A percentile compares a stretch with the other conserved stretches of the same genome.
These are phyloP conservation scores for Plutella xylostella DNA, from an alignment of 2,888 invertebrate genomes.

Conservation along the genomic window DNA sequence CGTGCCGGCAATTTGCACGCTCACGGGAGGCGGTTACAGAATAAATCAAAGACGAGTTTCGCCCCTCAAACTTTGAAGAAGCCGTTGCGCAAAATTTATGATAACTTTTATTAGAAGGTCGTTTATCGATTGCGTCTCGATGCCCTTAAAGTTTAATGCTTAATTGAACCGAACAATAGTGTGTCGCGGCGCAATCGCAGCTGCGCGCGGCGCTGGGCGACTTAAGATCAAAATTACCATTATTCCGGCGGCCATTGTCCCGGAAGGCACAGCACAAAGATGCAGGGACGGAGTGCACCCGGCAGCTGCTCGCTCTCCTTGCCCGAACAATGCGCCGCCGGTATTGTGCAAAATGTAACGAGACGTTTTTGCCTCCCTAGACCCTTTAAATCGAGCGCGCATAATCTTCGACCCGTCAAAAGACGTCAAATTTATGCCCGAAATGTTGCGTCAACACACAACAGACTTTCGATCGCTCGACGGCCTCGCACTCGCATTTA, in stretches of 20 bases:
- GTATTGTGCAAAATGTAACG: constrained; percentile 65
- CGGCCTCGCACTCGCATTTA: too few species aligned
- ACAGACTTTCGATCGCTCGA: too few species aligned
- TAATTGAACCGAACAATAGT: constrained; percentile 29
- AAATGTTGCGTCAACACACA: background rate
- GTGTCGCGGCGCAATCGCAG: constrained; percentile 43
- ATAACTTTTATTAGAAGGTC: too few species aligned
- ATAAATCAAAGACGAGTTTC: too few species aligned
- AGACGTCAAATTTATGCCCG: constrained; percentile 14
- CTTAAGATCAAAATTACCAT: constrained; percentile 70
- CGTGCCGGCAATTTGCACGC: background rate
- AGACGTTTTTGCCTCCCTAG: constrained; percentile 29
- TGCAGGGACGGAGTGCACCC: constrained; percentile 62
- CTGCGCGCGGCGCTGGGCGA: constrained; percentile 61
- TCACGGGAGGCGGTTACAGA: too few species aligned
- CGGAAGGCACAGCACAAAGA: constrained; percentile 47
- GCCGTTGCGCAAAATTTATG: too few species aligned
- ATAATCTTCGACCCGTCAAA: too few species aligned
- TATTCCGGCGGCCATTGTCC: constrained; percentile 51
- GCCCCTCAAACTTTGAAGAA: too few species aligned
- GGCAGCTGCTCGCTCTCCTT: constrained; percentile 65
- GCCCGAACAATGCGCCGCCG: constrained; percentile 46
- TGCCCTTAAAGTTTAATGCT: constrained; percentile 25
- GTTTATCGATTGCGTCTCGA: constrained; percentile 37
- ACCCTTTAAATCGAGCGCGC: constrained; percentile 26